Evolutionary conservation across 1,140 invertebrate species (phyloP), one percentile per base, ranked within the genome.

Genomic region (Propsilocerus akamusi): DNA sequence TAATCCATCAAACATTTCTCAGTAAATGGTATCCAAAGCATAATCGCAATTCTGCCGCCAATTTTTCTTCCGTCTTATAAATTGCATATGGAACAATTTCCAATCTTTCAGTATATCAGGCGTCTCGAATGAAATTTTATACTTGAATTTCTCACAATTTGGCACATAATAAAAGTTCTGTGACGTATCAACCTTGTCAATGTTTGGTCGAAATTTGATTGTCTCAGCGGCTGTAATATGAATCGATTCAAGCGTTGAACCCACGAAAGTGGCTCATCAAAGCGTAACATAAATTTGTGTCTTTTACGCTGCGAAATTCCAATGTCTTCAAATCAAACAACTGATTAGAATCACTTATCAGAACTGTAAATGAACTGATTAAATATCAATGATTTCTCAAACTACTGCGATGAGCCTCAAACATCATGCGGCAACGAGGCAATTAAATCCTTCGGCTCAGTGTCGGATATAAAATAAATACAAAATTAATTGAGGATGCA

Each of bases 1-100:
- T 2, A 81, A 57, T 12, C 76, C 76, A 50, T 79, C 72, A 56
- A 82, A 80, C 72, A 81, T 77, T 58, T 80, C 74, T 77, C 78
- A 81, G 48, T 74, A 72, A 50, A 81, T 60, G 53, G 76, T 70
- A 53, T 72, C 69, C 20, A 82, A 53, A 20, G 71, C 65, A 54
- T 25, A 23, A 53, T 59, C 53, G 12, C 14, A 41, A 17, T 41
- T 41, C 34, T 3, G 34, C 34, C 57, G 71, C 58, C 23, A 66
- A 57, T 30, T 68, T 53, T 50, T n/a, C n/a, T n/a, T 68, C 68
- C 55, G 71, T 67, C 53, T 72, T 73, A 51, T 77, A 80, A 26
- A 72, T 64, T 26, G 75, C 68, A 54, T 81, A 81, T 1, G 78
- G 74, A n/a, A 80, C 51, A 52, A 78, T 73, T 56, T 76, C 69